phyloP scores from a whole-genome alignment of 2,888 invertebrate genomes.

The Bhutanitis thaidina region DNA sequence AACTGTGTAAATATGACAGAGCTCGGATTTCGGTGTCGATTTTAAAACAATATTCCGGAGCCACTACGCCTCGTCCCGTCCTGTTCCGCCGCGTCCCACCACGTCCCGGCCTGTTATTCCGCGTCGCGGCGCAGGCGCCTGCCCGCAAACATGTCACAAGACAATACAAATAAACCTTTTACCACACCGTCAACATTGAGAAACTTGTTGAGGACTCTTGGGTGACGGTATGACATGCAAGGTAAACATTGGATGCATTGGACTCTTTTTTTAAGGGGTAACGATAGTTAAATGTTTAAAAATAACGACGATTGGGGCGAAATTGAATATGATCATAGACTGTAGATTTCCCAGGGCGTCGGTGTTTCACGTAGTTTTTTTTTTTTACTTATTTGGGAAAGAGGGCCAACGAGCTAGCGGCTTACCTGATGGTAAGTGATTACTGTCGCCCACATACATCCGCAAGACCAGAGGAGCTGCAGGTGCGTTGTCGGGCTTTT shows the following conservation, averaged over 20 bases:
- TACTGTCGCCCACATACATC: too few species aligned
- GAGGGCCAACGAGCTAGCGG: too few species aligned
- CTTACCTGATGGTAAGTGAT: too few species aligned
- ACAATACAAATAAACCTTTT: constrained; percentile 13
- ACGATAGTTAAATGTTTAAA: too few species aligned
- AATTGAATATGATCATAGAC: too few species aligned
- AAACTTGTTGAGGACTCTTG: constrained; percentile 6
- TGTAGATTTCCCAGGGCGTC: too few species aligned
- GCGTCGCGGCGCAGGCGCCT: constrained; percentile 40
- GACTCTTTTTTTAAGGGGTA: neutral
- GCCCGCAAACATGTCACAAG: constrained; percentile 39
- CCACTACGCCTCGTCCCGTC: constrained; percentile 22
- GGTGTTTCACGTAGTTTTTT: too few species aligned
- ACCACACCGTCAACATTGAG: constrained; percentile 4
- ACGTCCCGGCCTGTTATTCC: constrained; percentile 22
- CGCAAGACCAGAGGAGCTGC: too few species aligned
- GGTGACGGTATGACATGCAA: constrained; percentile 4
- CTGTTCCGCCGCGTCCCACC: constrained; percentile 30
- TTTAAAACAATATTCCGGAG: constrained; percentile 38
- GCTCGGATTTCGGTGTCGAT: constrained; percentile 47
- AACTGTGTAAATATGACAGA: constrained; percentile 60
- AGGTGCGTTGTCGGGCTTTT: too few species aligned
- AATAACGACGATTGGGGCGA: too few species aligned
- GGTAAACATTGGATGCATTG: neutral
- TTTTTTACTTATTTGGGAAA: too few species aligned